These are phyloP conservation scores for Microcebus jonahi DNA, from an alignment of 2,113 vertebrate genomes.

Conservation along the genomic window DNA sequence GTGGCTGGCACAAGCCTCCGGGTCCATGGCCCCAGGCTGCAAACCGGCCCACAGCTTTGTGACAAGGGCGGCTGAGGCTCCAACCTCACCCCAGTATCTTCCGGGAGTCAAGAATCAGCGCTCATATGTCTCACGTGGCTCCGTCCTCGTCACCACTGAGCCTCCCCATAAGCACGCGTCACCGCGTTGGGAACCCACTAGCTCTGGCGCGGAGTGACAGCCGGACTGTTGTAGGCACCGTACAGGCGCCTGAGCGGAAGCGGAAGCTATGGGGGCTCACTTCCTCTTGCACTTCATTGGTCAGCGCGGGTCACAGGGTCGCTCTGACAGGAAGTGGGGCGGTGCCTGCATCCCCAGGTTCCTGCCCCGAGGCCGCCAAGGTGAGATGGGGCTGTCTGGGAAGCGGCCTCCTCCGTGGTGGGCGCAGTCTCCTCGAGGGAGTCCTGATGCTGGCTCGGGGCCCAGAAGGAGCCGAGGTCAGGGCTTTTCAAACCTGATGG, in stretches of 20 bases:
- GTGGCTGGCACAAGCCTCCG: not conserved
- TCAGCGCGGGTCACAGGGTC: not conserved
- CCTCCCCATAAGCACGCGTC: not conserved
- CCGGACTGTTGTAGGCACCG: accelerated
- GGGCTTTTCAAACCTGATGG: not conserved
- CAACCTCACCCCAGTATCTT: not conserved
- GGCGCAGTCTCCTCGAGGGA: too few relatives aligned
- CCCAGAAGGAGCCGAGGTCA: not conserved
- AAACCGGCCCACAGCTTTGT: too few relatives aligned
- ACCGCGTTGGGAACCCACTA: too few relatives aligned
- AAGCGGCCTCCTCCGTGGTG: not conserved
- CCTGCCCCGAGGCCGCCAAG: not conserved
- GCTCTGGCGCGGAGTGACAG: not conserved
- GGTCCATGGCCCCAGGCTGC: not conserved
- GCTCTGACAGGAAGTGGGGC: not conserved
- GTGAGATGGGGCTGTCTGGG: not conserved
- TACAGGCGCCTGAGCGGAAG: too few relatives aligned
- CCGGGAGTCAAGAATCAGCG: too few relatives aligned
- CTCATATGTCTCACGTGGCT: accelerated
- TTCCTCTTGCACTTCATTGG: not conserved
- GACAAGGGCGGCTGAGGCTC: not conserved
- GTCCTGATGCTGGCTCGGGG: accelerated
- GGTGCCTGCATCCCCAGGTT: not conserved
- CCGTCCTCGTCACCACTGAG: not conserved
- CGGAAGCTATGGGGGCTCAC: not conserved